Percentiles rank a stretch among this genome's conserved stretches.
phyloP scores from a whole-genome alignment of 2,888 invertebrate genomes.

The Nomada goodeniana region DNA sequence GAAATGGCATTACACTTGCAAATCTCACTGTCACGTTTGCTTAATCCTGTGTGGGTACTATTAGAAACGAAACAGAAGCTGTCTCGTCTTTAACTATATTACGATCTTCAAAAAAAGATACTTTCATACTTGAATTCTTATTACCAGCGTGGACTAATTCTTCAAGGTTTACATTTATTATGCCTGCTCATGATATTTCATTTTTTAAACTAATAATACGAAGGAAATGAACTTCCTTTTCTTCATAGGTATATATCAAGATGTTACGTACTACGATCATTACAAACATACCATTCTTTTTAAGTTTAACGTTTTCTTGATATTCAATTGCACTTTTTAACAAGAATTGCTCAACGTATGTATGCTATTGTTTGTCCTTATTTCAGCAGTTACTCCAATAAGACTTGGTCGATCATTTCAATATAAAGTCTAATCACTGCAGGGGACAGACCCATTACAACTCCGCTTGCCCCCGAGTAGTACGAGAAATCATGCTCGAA shows the following conservation, averaged over 20 bases:
- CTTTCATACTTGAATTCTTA: not conserved
- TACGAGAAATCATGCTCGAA: conserved; percentile 24
- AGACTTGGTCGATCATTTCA: not conserved
- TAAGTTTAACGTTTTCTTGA: too few species aligned
- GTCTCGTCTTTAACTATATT: not conserved
- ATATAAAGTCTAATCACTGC: conserved; percentile 11
- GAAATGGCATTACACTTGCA: conserved; percentile 12
- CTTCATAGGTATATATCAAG: not conserved
- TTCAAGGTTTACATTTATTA: not conserved
- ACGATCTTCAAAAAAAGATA: conserved; percentile 1
- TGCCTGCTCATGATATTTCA: not conserved
- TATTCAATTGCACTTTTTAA: not conserved
- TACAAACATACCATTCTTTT: not conserved
- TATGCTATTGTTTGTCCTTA: too few species aligned
- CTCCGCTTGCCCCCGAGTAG: conserved; percentile 21
- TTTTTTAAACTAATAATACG: not conserved
- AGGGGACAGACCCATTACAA: conserved; percentile 24
- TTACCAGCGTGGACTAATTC: not conserved
- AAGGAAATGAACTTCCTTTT: not conserved
- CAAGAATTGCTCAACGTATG: not conserved
- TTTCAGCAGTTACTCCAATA: not conserved
- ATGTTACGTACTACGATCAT: not conserved
- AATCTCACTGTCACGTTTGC: conserved; percentile 7
- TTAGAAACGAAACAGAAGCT: not conserved
- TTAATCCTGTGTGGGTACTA: not conserved